Evolutionary conservation across 1,140 invertebrate genomes (phyloP), one percentile per base, ranked within the genome.

Genomic region (Cydia splendana): DNA sequence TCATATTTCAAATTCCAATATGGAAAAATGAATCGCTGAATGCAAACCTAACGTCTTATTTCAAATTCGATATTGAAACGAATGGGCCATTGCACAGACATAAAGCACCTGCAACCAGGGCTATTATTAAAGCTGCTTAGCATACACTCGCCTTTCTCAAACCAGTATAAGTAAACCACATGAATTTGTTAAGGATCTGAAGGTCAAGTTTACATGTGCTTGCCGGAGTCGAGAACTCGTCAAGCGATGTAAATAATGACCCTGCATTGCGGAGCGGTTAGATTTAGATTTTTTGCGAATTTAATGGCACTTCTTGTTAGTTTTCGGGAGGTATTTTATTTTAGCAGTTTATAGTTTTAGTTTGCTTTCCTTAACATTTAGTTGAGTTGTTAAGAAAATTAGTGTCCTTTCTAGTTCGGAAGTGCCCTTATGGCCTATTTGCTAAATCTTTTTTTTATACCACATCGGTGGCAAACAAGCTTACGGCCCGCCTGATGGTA

Each of bases 251-350:
- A 53, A 53, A 57, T 20, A 20, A 57, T 1, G 5, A 5, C 12
- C 13, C 65, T 38, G 67, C 67, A 71, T 42, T 71, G 67, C 67
- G 67, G 67, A 2, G 30, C 6, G 67, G 30, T 71, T 71, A 9
- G 30, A 71, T 71, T 71, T 42, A 71, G 34, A 38, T 38, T 71
- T 38, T 18, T 18, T 4, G 34, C 13, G 67, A 24, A 18, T 42
- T 7, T 38, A 24, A 62, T 62, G 53, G 18, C 15, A 62, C n/a
- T 62, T 62, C 6, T 62, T 62, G 18, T 62, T 62, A 62, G 53
- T 62, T 62, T 62, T 62, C n/a, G 18, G 18, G 18, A 24, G 51
- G 15, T 38, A 24, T 24, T 62, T 62, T 62, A 53, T 4, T 62
- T 4, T 62, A 20, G n/a, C 53, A 7, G 53, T 57, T 42, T 42